These are phyloP conservation scores for Periphyllus acericola DNA, from an alignment of 2,888 invertebrate species.

Conservation along the genomic window DNA sequence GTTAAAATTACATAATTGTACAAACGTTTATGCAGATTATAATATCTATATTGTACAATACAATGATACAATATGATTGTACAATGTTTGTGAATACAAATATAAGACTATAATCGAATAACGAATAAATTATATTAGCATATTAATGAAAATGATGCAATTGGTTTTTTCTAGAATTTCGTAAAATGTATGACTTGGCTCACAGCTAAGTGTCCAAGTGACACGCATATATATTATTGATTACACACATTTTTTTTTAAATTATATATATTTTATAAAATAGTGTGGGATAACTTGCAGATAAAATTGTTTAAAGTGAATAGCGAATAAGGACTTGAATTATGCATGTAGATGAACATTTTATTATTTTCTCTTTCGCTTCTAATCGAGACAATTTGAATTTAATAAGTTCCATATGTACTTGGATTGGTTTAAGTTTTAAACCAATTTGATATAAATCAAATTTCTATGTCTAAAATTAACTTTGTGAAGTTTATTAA, in stretches of 20 bases:
- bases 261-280: background rate
- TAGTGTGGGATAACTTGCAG: background rate
- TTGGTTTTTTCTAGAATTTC: background rate
- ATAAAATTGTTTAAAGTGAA: background rate
- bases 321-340: too few relatives aligned
- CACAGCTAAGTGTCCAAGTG: background rate
- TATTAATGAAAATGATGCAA: background rate
- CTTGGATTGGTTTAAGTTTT: background rate
- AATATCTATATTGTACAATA: background rate
- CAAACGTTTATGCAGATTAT: background rate
- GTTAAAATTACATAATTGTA: background rate
- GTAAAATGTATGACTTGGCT: background rate
- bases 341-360: too few relatives aligned
- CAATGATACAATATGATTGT: background rate
- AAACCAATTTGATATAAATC: background rate
- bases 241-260: background rate
- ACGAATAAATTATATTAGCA: background rate
- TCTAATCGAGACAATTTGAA: too few relatives aligned
- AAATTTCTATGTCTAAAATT: background rate
- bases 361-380: too few relatives aligned
- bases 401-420: too few relatives aligned
- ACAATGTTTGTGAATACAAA: background rate
- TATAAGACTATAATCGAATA: background rate
- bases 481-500: background rate
- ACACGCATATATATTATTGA: background rate